These are phyloP conservation scores for Chloroceryle amazona DNA, from an alignment of 2,797 vertebrate genomes.

Conservation along the genomic window DNA sequence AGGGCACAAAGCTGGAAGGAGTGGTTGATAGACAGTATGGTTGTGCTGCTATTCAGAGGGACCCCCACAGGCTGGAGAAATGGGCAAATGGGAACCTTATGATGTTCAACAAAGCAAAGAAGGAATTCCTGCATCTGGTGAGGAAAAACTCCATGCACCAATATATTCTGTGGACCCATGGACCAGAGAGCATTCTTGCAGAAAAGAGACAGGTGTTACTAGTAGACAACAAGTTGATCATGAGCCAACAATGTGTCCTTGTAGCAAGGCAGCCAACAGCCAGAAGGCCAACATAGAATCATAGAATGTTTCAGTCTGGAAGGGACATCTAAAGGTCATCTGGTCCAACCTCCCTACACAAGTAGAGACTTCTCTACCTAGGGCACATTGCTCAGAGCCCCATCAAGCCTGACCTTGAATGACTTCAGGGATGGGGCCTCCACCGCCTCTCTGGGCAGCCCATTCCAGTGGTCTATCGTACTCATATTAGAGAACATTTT, in stretches of 20 bases:
- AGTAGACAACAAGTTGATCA: not conserved
- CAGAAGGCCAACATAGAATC: not conserved
- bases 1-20: not conserved
- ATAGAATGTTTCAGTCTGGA: too few species aligned
- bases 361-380: too few species aligned
- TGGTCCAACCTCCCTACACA: too few species aligned
- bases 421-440: too few species aligned
- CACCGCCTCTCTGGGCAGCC: too few species aligned
- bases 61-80: not conserved
- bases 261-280: not conserved
- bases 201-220: not conserved
- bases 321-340: too few species aligned
- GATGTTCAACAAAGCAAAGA: not conserved
- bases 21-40: not conserved
- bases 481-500: too few species aligned
- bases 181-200: not conserved
- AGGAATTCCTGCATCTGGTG: not conserved
- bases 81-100: not conserved
- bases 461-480: too few species aligned
- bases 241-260: not conserved
- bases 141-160: not conserved
- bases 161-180: not conserved
- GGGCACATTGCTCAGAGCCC: too few species aligned
- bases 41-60: not conserved
- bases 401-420: too few species aligned